Percentiles rank a stretch among this genome's conserved stretches.
Evolutionary conservation across 2,113 vertebrate genomes (phyloP).

Genomic region (Ciconia boyciana): DNA sequence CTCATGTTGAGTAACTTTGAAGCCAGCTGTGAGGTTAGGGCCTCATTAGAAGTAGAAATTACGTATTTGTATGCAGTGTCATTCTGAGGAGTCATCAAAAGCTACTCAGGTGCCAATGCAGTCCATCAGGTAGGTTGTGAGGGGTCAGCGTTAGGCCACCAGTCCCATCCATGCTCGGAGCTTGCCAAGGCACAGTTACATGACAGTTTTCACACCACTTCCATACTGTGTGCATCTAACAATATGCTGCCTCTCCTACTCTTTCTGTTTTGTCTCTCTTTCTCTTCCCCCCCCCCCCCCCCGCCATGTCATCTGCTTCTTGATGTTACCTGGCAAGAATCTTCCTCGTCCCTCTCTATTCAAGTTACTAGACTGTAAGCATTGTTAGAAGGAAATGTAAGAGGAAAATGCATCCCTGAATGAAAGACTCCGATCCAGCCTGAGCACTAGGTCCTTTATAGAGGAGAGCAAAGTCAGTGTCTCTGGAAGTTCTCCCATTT

Average conservation of each 20-base stretch:
- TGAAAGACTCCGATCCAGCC: background rate
- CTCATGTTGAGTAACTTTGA: background rate
- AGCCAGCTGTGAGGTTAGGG: background rate
- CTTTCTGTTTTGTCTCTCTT: background rate
- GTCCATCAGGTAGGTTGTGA: background rate
- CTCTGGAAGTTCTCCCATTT: background rate
- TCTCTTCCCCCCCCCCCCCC: too few relatives aligned
- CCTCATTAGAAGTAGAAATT: background rate
- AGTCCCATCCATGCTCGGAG: background rate
- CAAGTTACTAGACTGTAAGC: background rate
- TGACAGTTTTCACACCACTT: background rate
- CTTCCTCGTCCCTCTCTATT: background rate
- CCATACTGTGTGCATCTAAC: rapidly evolving
- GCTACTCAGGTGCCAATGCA: background rate
- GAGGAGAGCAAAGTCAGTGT: background rate
- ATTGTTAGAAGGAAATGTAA: background rate
- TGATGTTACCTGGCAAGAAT: background rate
- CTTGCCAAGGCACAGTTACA: background rate
- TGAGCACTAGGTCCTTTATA: background rate
- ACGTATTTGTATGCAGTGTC: background rate
- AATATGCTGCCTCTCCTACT: background rate
- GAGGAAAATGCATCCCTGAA: background rate
- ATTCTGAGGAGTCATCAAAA: background rate
- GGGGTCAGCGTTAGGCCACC: background rate
- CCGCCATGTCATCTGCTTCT: background rate